These are phyloP conservation scores for Sarcophaga carnaria DNA, from an alignment of 2,888 invertebrate species.

Conservation along the genomic window DNA sequence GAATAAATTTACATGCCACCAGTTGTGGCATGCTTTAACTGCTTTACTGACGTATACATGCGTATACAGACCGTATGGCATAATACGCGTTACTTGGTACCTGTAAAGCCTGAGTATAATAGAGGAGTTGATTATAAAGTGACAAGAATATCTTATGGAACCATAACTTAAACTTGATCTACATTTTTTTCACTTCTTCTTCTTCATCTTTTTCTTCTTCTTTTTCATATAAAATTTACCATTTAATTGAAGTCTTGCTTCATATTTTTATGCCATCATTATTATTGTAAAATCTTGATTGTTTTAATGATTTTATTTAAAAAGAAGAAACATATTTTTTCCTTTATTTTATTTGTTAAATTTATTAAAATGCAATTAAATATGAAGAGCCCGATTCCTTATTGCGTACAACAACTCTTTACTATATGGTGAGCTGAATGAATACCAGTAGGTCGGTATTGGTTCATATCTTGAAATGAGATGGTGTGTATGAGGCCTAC, in stretches of 20 bases:
- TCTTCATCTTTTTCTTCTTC: no score
- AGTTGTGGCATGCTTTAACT: conserved; percentile 33
- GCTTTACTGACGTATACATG: not conserved
- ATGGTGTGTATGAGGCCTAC: conserved; percentile 42
- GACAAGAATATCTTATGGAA: conserved; percentile 6
- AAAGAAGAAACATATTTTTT: conserved; percentile 25
- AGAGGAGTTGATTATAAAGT: conserved; percentile 13
- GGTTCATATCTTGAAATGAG: not conserved
- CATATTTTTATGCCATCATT: not conserved
- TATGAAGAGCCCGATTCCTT: no score
- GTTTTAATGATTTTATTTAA: conserved; percentile 57
- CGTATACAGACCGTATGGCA: no score
- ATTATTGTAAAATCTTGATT: conserved; percentile 59
- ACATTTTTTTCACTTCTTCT: not conserved
- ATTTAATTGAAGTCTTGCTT: conserved; percentile 48
- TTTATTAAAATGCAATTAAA: conserved; percentile 59
- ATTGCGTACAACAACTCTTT: no score
- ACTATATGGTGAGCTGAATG: no score
- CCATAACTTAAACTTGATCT: conserved; percentile 40
- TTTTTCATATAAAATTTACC: conserved; percentile 19
- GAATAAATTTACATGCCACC: conserved; percentile 53
- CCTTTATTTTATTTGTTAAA: conserved; percentile 52
- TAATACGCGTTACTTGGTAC: not conserved
- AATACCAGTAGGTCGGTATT: not conserved
- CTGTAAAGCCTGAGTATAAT: conserved; percentile 26